Base-by-base conservation (phyloP, 2,888 invertebrate species). In the Pseudeuparius sepicola region DNA sequence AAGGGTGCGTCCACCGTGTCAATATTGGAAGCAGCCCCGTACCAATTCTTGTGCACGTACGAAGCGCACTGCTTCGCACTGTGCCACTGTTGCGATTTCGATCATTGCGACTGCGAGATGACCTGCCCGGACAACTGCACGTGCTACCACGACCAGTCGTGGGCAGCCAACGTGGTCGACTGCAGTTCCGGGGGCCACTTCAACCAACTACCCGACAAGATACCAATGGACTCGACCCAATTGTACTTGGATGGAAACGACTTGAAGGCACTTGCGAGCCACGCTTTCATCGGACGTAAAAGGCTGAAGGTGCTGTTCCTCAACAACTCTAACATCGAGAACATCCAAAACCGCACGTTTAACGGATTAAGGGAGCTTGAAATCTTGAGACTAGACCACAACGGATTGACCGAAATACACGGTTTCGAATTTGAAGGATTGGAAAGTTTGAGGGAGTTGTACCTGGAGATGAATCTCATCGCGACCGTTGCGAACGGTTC, bases 31-130 rank as follows among this genome's bases (percentile, higher is more conserved):
- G 83, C 82, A 10, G 77, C 80, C 7, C 75, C 84, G 24, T 79
- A 82, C 53, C 84, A 86, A 61, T 87, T 87, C 63, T 67, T 88
- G 47, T 88, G 87, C 63, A 78, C 80, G 57, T 88, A 88, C 59
- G 78, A 82, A 42, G 74, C 78, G 43, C 84, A 87, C 55, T 90
- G 89, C 61, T 86, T 86, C 58, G 82, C 86, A 4, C 63, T 84
- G 43, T 90, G 89, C 57, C 83, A 86, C 55, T 90, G 89, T 56
- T 90, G 89, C 61, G 87, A 88, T 59, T 90, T 85, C 57, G 87
- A 87, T 54, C 85, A 85, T 18, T 90, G 89, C 59, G 89, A 90
- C 63, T 90, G 89, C 65, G 84, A 89, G 68, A 87, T 87, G 81
- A 85, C 83, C 31, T 90, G 89, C 54, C 89, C 89, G 14, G 71